phyloP scores from a whole-genome alignment of 2,888 invertebrate species.

The Latrodectus elegans region DNA sequence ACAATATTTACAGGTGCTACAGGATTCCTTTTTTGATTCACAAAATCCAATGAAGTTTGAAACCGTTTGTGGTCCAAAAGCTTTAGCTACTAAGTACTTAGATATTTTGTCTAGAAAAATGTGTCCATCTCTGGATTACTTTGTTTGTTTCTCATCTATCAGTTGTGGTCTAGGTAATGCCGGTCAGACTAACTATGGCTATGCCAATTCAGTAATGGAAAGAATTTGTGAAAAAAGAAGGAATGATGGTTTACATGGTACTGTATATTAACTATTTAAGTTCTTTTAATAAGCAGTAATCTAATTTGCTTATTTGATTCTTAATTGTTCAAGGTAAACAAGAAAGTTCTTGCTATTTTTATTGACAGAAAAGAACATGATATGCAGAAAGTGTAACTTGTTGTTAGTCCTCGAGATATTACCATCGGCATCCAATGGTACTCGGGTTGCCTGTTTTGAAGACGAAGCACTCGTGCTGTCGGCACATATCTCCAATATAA shows the following conservation, averaged over 20 bases:
- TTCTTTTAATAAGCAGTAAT: no score
- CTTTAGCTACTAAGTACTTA: conserved; percentile 85
- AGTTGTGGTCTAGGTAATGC: conserved; percentile 97
- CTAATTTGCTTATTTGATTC: no score
- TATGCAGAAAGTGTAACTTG: no score
- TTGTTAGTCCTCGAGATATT: no score
- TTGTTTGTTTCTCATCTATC: conserved; percentile 96
- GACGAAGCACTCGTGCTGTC: no score
- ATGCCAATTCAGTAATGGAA: conserved; percentile 97
- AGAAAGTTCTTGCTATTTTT: no score
- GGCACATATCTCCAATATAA: no score
- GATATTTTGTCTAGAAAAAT: conserved; percentile 85
- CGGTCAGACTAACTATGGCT: conserved; percentile 96
- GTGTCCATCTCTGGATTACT: conserved; percentile 88
- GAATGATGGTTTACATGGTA: conserved; percentile 86
- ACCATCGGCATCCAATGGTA: no score
- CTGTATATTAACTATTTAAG: not conserved
- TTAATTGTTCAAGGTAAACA: no score
- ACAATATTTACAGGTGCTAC: conserved; percentile 78
- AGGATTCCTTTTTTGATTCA: conserved; percentile 90
- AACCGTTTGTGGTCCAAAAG: conserved; percentile 88
- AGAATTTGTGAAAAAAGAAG: conserved; percentile 91
- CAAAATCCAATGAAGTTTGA: conserved; percentile 86
- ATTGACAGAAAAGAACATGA: no score
- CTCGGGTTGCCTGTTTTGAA: no score